Conservation (phyloP, 2,888 invertebrate species). For the Malacosoma neustria region DNA sequence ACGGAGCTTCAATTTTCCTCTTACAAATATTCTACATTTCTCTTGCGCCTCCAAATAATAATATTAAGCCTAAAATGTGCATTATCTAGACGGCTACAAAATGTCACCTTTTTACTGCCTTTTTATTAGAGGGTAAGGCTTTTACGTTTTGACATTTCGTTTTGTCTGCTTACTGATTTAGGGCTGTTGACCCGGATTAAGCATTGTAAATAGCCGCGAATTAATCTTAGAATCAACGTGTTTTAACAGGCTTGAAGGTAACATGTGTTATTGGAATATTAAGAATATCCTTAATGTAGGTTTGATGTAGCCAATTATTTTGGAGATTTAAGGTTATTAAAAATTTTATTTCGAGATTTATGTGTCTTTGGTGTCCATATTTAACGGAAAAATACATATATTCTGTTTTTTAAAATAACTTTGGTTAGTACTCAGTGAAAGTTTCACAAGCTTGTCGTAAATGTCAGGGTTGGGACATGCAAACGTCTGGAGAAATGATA, state of each 20-base stretch:
- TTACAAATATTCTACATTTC: not conserved
- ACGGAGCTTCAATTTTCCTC: not conserved
- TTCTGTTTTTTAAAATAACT: no score
- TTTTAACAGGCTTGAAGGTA: conserved; percentile 14
- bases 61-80: conserved; percentile 15
- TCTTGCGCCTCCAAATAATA: not conserved
- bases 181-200: not conserved
- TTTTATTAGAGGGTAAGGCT: conserved; percentile 13
- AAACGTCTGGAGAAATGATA: no score
- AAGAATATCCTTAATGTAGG: conserved; percentile 5
- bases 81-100: conserved; percentile 15
- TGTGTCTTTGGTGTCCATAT: no score
- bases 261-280: conserved; percentile 21
- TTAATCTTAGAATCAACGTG: not conserved
- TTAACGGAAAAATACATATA: no score
- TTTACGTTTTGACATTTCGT: conserved; percentile 1
- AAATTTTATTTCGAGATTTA: no score
- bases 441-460: no score
- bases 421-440: no score
- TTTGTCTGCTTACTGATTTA: not conserved
- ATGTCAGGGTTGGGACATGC: no score
- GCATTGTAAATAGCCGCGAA: not conserved
- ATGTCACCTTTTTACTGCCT: conserved; percentile 16
- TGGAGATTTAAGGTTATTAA: no score
- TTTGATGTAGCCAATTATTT: no score